Conservation (phyloP, 2,888 invertebrate species). For the Nymphalis c-album region DNA sequence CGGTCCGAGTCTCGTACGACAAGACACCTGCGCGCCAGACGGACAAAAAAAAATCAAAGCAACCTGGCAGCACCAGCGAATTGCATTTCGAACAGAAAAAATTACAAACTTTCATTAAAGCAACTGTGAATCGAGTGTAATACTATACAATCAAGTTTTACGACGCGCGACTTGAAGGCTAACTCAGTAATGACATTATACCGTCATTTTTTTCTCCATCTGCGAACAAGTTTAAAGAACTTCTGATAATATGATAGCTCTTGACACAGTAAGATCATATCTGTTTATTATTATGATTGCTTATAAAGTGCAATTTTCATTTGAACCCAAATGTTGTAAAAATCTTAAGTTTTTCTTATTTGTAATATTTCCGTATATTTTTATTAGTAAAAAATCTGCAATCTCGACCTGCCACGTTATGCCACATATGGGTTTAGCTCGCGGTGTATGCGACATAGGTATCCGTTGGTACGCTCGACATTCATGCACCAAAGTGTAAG, state of each 20-base stretch:
- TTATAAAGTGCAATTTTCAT: not conserved
- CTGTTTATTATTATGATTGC: not conserved
- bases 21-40: conserved; percentile 73
- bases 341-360: not conserved
- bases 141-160: conserved; percentile 25
- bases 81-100: conserved; percentile 32
- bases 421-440: conserved; percentile 15
- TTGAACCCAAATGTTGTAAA: not conserved
- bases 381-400: conserved; percentile 29
- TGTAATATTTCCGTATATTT: not conserved
- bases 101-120: conserved; percentile 33
- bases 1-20: conserved; percentile 50
- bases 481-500: conserved; percentile 24
- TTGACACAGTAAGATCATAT: conserved; percentile 1
- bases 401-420: conserved; percentile 18
- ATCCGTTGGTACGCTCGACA: conserved; percentile 9
- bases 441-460: conserved; percentile 10
- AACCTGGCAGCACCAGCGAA: conserved; percentile 35
- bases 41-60: conserved; percentile 60
- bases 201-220: conserved; percentile 19
- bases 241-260: not conserved
- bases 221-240: conserved; percentile 4
- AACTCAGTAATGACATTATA: conserved; percentile 28
- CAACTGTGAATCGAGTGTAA: conserved; percentile 30
- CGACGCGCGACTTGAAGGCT: conserved; percentile 23